A percentile compares a stretch with the other conserved stretches of the same genome.
Conservation (phyloP, 2,797 vertebrate species). For the Hippoglossus hippoglossus region DNA sequence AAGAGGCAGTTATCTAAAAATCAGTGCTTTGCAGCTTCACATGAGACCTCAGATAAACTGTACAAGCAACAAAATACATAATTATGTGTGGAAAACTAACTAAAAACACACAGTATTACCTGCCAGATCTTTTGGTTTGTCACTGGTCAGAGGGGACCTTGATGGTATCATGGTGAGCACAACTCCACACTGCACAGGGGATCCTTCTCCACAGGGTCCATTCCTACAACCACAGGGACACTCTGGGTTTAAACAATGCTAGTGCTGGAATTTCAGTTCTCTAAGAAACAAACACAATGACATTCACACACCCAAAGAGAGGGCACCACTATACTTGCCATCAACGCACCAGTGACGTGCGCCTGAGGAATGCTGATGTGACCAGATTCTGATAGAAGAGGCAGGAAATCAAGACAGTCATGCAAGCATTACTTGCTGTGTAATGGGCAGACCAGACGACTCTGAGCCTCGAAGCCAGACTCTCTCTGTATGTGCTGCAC, state of each 20-base stretch:
- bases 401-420: conserved; percentile 65
- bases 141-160: conserved; percentile 32
- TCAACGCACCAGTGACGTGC: conserved; percentile 42
- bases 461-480: conserved; percentile 23
- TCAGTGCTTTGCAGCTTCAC: too few species aligned
- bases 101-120: conserved; percentile 59
- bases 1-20: neutral
- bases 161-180: conserved; percentile 50
- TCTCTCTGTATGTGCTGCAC: neutral
- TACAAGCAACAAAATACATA: neutral
- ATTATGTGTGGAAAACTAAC: neutral
- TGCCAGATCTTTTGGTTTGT: conserved; percentile 46
- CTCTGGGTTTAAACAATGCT: conserved; percentile 46
- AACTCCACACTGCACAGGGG: conserved; percentile 24
- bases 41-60: neutral
- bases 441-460: conserved; percentile 42
- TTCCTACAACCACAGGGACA: conserved; percentile 49
- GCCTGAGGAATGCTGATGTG: conserved; percentile 66
- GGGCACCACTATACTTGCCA: conserved; percentile 49
- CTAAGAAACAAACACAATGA: conserved; percentile 52
- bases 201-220: conserved; percentile 49
- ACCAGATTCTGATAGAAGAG: conserved; percentile 48
- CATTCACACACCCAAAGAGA: conserved; percentile 60
- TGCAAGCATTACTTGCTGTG: conserved; percentile 71
- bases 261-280: conserved; percentile 40